These are phyloP conservation scores for Melanargia galathea DNA, from an alignment of 2,888 invertebrate species.

Conservation along the genomic window DNA sequence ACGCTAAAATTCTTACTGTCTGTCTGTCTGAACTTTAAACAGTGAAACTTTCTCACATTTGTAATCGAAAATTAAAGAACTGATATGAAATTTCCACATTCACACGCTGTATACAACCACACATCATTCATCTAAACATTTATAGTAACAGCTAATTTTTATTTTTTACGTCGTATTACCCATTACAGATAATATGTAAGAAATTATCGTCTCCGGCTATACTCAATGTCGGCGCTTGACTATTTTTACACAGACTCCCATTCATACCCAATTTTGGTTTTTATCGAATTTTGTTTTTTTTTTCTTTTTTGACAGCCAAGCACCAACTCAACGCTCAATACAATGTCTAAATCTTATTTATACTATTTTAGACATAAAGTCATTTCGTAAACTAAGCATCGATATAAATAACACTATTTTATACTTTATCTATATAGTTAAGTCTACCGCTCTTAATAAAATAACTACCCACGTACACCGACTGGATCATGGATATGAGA, in stretches of 20 bases:
- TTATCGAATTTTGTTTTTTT: not conserved
- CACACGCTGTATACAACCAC: slow-evolving; percentile 76
- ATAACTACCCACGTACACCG: slow-evolving; percentile 65
- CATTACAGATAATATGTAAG: slow-evolving; percentile 71
- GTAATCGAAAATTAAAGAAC: slow-evolving; percentile 59
- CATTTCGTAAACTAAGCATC: slow-evolving; percentile 75
- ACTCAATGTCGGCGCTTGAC: slow-evolving; percentile 67
- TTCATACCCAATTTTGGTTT: slow-evolving; percentile 12
- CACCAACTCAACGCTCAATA: slow-evolving; percentile 67
- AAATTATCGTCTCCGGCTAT: slow-evolving; percentile 67
- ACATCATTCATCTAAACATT: slow-evolving; percentile 80
- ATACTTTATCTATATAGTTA: slow-evolving; percentile 72
- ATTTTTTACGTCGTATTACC: slow-evolving; percentile 71
- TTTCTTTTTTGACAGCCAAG: slow-evolving; percentile 60
- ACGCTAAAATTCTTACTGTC: slow-evolving; percentile 56
- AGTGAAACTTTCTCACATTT: slow-evolving; percentile 43
- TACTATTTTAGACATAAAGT: slow-evolving; percentile 75
- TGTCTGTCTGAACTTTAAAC: slow-evolving; percentile 43
- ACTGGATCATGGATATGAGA: slow-evolving; percentile 65
- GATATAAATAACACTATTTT: slow-evolving; percentile 80
- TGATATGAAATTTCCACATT: slow-evolving; percentile 72
- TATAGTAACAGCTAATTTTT: slow-evolving; percentile 80
- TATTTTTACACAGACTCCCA: slow-evolving; percentile 46
- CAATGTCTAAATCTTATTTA: slow-evolving; percentile 70
- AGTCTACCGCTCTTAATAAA: slow-evolving; percentile 73